phyloP scores from a whole-genome alignment of 2,797 vertebrate genomes.

The Thaleichthys pacificus region DNA sequence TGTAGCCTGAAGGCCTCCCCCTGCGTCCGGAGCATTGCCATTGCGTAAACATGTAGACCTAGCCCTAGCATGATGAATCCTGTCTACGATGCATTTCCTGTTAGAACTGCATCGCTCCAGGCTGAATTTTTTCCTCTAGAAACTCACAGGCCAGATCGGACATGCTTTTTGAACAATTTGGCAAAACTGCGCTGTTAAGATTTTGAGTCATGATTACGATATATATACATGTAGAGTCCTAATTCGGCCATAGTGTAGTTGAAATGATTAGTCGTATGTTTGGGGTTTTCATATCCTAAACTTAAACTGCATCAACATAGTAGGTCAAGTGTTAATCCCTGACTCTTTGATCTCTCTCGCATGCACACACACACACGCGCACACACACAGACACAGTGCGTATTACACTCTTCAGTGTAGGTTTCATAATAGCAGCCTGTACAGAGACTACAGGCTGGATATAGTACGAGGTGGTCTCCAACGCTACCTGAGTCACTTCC shows the following conservation, averaged over 20 bases:
- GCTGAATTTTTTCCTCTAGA: conserved; percentile 18
- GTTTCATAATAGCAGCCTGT: conserved; percentile 28
- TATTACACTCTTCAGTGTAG: conserved; percentile 1
- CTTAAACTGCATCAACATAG: conserved; percentile 30
- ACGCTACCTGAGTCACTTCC: conserved; percentile 64
- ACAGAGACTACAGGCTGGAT: conserved; percentile 19
- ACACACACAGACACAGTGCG: neutral
- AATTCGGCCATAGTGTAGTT: neutral
- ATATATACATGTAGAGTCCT: no score
- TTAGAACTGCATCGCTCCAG: conserved; percentile 35
- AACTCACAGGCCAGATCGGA: neutral
- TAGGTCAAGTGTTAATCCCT: neutral
- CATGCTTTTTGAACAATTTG: neutral
- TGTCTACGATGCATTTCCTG: conserved; percentile 43
- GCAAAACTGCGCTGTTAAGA: no score
- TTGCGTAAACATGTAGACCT: no score
- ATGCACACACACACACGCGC: neutral
- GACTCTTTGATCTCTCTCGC: neutral
- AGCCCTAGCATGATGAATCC: conserved; percentile 44
- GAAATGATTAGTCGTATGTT: neutral
- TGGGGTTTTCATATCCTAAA: neutral
- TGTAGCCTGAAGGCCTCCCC: conserved; percentile 11
- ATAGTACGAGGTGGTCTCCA: conserved; percentile 12
- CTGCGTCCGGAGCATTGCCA: neutral
- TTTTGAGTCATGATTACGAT: no score